A percentile compares a stretch with the other conserved stretches of the same genome.
phyloP scores from a whole-genome alignment of 2,797 vertebrate genomes.

The Enteromius afrohamiltoni region DNA sequence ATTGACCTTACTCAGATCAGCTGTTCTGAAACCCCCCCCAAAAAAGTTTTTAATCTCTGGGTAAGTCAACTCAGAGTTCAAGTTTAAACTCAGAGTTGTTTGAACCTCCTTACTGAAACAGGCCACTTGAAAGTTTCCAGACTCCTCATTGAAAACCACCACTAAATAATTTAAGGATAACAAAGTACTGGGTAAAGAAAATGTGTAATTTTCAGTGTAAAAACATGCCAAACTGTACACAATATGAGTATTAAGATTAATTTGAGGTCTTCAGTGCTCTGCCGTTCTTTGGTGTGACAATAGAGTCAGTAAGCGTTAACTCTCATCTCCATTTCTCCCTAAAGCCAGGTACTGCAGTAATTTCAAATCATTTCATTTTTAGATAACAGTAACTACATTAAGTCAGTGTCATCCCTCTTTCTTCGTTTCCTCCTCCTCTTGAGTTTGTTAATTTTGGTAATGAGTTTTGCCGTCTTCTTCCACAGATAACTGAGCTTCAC shows the following conservation, averaged over 20 bases:
- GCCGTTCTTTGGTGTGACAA: not conserved
- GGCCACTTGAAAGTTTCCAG: not conserved
- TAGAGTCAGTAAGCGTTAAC: not conserved
- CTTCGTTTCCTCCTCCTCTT: constrained; percentile 18
- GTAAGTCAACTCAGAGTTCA: too few relatives aligned
- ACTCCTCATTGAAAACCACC: not conserved
- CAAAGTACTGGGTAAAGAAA: not conserved
- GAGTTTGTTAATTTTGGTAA: constrained; percentile 61
- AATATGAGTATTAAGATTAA: constrained; percentile 1
- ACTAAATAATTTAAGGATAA: not conserved
- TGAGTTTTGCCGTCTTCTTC: constrained; percentile 71
- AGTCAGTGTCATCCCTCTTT: constrained; percentile 31
- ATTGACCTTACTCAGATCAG: too few relatives aligned
- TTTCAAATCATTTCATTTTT: constrained; percentile 32
- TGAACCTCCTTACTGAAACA: too few relatives aligned
- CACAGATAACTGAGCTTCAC: constrained; percentile 95
- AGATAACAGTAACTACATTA: constrained; percentile 38
- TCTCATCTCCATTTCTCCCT: not conserved
- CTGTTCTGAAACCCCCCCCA: too few relatives aligned
- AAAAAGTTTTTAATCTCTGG: too few relatives aligned
- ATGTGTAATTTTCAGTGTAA: not conserved
- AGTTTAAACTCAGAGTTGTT: too few relatives aligned
- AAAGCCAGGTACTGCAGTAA: constrained; percentile 9
- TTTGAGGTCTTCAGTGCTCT: not conserved
- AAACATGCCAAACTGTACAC: not conserved